Evolutionary conservation across 2,888 invertebrate species (phyloP), one percentile per base, ranked within the genome.

Genomic region (Microplitis manilae): DNA sequence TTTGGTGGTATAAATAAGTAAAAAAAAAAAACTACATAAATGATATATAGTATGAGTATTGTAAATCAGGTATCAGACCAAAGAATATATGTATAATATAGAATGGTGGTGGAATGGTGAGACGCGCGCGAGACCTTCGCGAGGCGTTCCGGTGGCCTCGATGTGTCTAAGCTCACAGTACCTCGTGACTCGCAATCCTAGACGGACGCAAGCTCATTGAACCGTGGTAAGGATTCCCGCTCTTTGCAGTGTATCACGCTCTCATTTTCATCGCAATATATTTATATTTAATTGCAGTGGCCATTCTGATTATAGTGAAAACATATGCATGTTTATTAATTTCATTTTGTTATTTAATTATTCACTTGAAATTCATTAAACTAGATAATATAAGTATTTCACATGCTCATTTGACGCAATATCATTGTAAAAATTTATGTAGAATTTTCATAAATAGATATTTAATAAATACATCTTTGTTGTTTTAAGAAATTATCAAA

Each of bases 111-210:
- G 65, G 78, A 65, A 73, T 70, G 9, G 78, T 75, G 79, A 81
- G 79, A 72, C 83, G 82, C 80, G 83, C 81, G 83, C 76, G 85
- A 84, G 84, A 79, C 78, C 80, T 83, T 82, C 79, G 80, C 77
- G 83, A 85, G 83, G 83, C 83, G 81, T 81, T 84, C 82, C 82
- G 83, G 82, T 86, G 86, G 86, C 87, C 86, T 86, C 82, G 82
- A 87, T 87, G 84, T 87, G 86, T 86, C 85, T 85, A 84, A 87
- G 86, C 87, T 87, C 85, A 40, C 76, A 88, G 87, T 88, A 82
- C 84, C 84, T 85, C 85, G 87, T 87, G 87, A 86, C 85, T 87
- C 85, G 87, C 85, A 87, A 86, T 85, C 84, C 85, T 81, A 84
- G 83, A 75, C 87, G 87, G 87, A 83, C 83, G 78, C 79, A 82